These are phyloP conservation scores for Saccopteryx leptura DNA, from an alignment of 2,113 vertebrate species.

Conservation along the genomic window DNA sequence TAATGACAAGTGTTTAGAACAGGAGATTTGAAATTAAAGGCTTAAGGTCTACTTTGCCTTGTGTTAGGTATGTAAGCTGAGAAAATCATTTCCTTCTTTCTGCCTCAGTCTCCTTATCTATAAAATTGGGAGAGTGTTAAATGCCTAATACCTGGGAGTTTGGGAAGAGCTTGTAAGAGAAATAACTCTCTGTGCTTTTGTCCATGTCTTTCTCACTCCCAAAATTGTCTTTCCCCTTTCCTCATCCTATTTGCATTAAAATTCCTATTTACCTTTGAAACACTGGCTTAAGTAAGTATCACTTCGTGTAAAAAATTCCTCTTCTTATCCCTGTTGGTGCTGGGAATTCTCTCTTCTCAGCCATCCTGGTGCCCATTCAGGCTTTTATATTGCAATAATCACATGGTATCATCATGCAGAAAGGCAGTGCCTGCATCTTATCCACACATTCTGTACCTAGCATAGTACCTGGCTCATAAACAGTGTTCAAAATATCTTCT, in stretches of 20 bases:
- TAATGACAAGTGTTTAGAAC: neutral
- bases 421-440: neutral
- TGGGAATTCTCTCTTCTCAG: neutral
- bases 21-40: neutral
- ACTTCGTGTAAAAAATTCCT: neutral
- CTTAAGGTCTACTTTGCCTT: neutral
- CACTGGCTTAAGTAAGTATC: neutral
- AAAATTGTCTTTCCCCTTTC: neutral
- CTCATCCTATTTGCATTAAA: neutral
- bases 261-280: slow-evolving; percentile 14
- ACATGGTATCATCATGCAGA: neutral
- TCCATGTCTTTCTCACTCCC: neutral
- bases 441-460: neutral
- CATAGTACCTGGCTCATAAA: neutral
- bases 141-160: neutral
- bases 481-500: neutral
- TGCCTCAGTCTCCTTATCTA: neutral
- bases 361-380: neutral
- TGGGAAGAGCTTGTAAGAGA: neutral
- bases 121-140: neutral
- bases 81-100: slow-evolving; percentile 12
- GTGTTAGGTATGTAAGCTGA: neutral
- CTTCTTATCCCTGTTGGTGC: neutral
- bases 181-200: neutral
- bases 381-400: neutral